Evolutionary conservation across 2,113 vertebrate genomes (phyloP).

Genomic region (Marcusenius ussheri): DNA sequence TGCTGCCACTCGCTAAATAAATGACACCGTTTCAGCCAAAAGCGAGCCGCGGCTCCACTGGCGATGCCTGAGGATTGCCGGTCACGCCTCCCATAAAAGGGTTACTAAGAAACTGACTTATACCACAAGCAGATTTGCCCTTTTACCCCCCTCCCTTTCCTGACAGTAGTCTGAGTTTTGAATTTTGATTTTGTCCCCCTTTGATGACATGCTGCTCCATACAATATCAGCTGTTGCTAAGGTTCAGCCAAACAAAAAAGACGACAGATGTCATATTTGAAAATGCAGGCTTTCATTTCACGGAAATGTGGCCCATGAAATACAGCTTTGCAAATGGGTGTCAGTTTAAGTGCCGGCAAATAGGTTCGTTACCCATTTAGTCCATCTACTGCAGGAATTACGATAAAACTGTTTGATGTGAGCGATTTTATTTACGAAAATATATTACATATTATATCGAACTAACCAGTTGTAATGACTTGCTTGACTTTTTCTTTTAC

Average conservation of each 20-base stretch:
- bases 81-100: conserved; percentile 5
- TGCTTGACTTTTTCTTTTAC: neutral
- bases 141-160: neutral
- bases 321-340: neutral
- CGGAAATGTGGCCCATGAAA: neutral
- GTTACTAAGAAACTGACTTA: conserved; percentile 20
- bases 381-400: neutral
- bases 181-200: conserved; percentile 9
- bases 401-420: neutral
- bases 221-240: neutral
- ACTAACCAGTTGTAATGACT: neutral
- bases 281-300: neutral
- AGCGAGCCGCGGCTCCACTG: conserved; percentile 36
- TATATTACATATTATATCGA: neutral
- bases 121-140: neutral
- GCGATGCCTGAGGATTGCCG: conserved; percentile 23
- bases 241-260: conserved; percentile 8
- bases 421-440: neutral
- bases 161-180: conserved; percentile 25
- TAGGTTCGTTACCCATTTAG: neutral
- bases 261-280: neutral
- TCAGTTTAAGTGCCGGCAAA: neutral
- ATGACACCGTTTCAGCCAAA: conserved; percentile 46
- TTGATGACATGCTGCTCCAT: neutral
- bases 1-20: conserved; percentile 44